Conservation (phyloP, 2,797 vertebrate genomes). For the Semotilus atromaculatus region DNA sequence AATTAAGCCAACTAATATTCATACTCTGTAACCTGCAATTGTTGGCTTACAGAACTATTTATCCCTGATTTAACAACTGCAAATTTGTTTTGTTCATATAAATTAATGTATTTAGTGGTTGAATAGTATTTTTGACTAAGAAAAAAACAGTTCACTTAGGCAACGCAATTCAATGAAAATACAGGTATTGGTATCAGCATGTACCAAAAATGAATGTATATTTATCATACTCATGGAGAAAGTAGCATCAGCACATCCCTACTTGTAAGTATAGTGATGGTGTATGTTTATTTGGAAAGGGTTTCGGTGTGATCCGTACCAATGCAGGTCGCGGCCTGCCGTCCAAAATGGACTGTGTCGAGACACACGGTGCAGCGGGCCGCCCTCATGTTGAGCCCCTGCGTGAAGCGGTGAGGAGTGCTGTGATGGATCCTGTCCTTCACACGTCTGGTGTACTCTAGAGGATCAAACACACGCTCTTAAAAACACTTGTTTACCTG, state of each 20-base stretch:
- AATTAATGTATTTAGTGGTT: not conserved
- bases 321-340: conserved; percentile 95
- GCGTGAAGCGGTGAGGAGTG: conserved; percentile 93
- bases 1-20: not conserved
- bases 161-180: not conserved
- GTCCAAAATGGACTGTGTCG: conserved; percentile 97
- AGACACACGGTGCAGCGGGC: conserved; percentile 97
- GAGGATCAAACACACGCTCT: conserved; percentile 66
- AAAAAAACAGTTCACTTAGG: not conserved
- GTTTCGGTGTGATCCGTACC: conserved; percentile 71
- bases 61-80: not conserved
- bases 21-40: not conserved
- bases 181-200: not conserved
- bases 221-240: not conserved
- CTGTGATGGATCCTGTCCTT: conserved; percentile 94
- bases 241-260: not conserved
- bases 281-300: not conserved
- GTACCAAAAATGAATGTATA: not conserved
- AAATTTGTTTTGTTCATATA: not conserved
- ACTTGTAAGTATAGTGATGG: not conserved
- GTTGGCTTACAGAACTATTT: not conserved
- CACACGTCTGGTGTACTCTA: conserved; percentile 93
- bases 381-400: conserved; percentile 98
- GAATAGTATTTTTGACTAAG: not conserved
- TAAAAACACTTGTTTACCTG: not conserved